Evolutionary conservation across 2,888 invertebrate genomes (phyloP), one percentile per base, ranked within the genome.

Genomic region (Harpalus rufipes): DNA sequence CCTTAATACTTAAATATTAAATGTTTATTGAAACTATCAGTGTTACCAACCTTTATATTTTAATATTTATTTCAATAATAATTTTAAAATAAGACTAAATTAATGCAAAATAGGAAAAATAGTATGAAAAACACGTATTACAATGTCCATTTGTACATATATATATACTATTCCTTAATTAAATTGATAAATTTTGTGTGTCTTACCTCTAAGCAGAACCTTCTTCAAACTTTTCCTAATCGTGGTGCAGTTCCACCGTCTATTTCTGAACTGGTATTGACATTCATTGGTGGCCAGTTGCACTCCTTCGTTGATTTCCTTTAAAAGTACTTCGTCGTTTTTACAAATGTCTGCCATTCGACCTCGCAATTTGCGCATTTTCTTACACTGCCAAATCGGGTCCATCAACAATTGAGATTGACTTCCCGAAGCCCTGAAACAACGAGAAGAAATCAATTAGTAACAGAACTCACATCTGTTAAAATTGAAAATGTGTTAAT

Each of bases 181-280:
- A n/a, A 21, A 21, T 21, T 21, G 3, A 21, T 21, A 1, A 44
- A 3, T 44, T 10, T 51, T 51, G 1, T 51, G 7, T 74, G 10
- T 88, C 92, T 93, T 91, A 98, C 97, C 97, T 93, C 95, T 95
- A 90, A 96, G 93, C 86, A 98, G 93, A 89, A 98, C 96, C 92
- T 96, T 96, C 90, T 95, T 94, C 91, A 97, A 94, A 87, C 96
- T 96, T 87, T 95, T 93, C 87, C 95, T 93, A 86, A 95, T 93
- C 0, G 96, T 95, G 84, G 97, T 96, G 90, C 97, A 97, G 91
- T 97, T 97, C 97, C 97, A 97, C 90, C 96, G 93, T 86, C 96
- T 93, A 90, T 95, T 94, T 85, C 95, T 93, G 91, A 97, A 97
- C 92, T 97, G 97, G 91, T 95, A 94, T 87, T 96, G 96, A 90